phyloP scores from a whole-genome alignment of 2,797 vertebrate genomes.

The Clamator glandarius region DNA sequence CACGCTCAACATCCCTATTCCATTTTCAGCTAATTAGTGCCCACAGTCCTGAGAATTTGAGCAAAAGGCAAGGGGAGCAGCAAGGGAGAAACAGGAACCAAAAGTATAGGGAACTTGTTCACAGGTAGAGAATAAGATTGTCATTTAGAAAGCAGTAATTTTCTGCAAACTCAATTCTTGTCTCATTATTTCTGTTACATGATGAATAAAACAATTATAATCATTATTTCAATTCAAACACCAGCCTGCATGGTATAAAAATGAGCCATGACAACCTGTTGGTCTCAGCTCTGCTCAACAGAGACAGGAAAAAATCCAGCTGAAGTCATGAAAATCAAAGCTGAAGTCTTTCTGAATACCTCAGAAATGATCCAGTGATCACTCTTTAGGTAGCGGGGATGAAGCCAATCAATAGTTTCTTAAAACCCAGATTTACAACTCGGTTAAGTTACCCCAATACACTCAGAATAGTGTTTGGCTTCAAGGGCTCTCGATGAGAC shows the following conservation, averaged over 20 bases:
- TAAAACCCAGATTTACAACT: not conserved
- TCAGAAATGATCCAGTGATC: not conserved
- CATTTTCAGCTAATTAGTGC: not conserved
- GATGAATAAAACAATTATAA: not conserved
- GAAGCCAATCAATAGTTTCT: not conserved
- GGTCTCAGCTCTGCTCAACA: not conserved
- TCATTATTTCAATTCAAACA: not conserved
- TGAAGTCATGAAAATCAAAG: not conserved
- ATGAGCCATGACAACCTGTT: not conserved
- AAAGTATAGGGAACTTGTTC: not conserved
- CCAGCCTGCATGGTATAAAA: not conserved
- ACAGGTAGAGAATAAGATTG: not conserved
- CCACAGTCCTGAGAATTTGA: rapidly evolving
- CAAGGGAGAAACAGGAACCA: not conserved
- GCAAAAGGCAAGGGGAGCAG: not conserved
- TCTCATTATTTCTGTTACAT: rapidly evolving
- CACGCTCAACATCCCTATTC: rapidly evolving
- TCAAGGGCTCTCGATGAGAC: not conserved
- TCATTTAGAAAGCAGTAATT: not conserved
- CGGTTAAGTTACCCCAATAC: not conserved
- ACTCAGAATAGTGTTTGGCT: not conserved
- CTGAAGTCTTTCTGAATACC: not conserved
- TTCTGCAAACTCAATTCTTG: not conserved
- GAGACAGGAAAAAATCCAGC: not conserved
- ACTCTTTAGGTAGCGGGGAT: rapidly evolving